These are phyloP conservation scores for Lepeophtheirus salmonis DNA, from an alignment of 1,140 invertebrate species.

Conservation along the genomic window DNA sequence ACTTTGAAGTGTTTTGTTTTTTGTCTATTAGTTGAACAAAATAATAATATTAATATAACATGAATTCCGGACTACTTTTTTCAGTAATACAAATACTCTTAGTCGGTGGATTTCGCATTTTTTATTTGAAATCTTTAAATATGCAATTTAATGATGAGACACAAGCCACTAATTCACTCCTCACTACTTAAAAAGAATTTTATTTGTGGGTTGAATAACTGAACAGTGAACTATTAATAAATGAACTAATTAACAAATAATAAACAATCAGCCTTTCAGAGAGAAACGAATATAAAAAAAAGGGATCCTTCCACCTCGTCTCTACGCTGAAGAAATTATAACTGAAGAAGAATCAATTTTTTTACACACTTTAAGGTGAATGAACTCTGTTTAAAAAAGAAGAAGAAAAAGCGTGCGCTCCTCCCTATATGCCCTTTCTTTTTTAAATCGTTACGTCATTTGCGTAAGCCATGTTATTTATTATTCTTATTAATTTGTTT, in stretches of 20 bases:
- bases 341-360: neutral
- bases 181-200: too few relatives aligned
- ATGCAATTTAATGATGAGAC: neutral
- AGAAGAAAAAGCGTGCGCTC: neutral
- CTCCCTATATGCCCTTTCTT: too few relatives aligned
- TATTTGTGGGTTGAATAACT: too few relatives aligned
- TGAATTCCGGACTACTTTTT: too few relatives aligned
- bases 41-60: too few relatives aligned
- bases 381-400: neutral
- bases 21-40: too few relatives aligned
- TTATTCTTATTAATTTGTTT: neutral
- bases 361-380: neutral
- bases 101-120: too few relatives aligned
- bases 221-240: neutral
- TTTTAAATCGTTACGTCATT: neutral
- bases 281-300: neutral
- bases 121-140: too few relatives aligned
- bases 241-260: neutral
- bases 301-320: neutral
- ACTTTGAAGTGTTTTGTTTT: too few relatives aligned
- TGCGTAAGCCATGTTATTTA: neutral
- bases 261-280: too few relatives aligned
- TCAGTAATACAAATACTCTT: too few relatives aligned
- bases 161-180: too few relatives aligned
- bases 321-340: neutral